Base-by-base conservation (phyloP, 2,797 vertebrate genomes). In the Psittacula echo region DNA sequence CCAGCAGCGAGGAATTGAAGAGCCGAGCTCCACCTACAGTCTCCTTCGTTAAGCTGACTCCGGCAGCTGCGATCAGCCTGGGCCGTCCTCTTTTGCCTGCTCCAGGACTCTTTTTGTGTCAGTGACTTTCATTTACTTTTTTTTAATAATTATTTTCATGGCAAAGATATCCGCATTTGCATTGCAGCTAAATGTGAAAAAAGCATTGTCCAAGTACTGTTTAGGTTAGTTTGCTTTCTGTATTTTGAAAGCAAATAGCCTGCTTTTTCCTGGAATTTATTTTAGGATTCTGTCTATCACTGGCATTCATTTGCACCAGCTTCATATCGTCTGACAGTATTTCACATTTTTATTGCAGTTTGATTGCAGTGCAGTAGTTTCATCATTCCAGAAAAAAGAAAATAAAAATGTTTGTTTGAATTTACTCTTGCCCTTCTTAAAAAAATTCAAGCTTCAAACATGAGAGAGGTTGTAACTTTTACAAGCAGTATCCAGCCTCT, bases 11-110 rank as follows among this genome's bases (percentile, higher is more conserved):
- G 89, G 98, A 99, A 98, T 95, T 48, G 98, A 97, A 99, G 99
- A 98, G 98, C 98, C 97, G 94, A 99, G 99, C 99, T 96, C 99
- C 99, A 99, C 98, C 99, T 99, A 99, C 99, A 99, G 99, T 99
- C 97, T 94, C 77, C 47, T 95, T 72, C 3, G 97, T 58, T 96
- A 92, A 98, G 95, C 92, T 91, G 93, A 89, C 90, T 83, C 87
- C 29, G 0, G 58, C 67, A 62, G 58, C 80, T 34, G n/a, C 21
- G 3, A 45, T 41, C 8, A 2, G 88, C 82, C 45, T 60, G 39
- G 39, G 32, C 67, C 86, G 17, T 30, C 84, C 95, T 92, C 56
- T 16, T 3, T 67, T 14, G 30, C 37, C 70, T 87, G 66, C n/a
- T 96, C 88, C 42, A 4, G 10, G 2, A 19, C 16, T 2, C 11